These are phyloP conservation scores for Neria commutata DNA, from an alignment of 2,888 invertebrate genomes.

Conservation along the genomic window DNA sequence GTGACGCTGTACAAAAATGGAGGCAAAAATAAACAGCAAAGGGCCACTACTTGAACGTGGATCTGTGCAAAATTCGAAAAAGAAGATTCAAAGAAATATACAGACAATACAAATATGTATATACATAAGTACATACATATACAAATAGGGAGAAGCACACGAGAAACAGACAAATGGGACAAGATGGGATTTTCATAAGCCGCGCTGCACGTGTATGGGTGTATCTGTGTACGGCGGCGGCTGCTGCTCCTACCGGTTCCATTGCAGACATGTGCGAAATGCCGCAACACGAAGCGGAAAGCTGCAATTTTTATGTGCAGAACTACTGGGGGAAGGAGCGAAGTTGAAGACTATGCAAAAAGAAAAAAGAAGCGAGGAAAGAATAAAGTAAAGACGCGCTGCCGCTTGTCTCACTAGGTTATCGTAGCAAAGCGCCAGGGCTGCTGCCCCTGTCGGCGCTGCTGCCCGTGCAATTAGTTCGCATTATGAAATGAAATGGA, in stretches of 20 bases:
- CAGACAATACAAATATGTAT: not conserved
- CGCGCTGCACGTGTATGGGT: too few species aligned
- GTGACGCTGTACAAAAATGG: not conserved
- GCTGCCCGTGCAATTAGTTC: not conserved
- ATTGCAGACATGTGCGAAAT: not conserved
- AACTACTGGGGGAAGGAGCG: not conserved
- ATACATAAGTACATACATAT: not conserved
- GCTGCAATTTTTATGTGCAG: not conserved
- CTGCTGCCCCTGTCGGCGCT: not conserved
- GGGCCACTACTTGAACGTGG: not conserved
- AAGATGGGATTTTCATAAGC: too few species aligned
- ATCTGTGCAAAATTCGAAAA: not conserved
- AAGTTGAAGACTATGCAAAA: not conserved
- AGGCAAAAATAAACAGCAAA: not conserved
- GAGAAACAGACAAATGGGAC: not conserved
- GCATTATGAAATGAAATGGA: not conserved
- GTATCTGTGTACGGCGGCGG: too few species aligned
- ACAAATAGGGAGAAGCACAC: not conserved
- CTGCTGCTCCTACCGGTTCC: too few species aligned
- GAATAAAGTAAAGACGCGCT: not conserved
- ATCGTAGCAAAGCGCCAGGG: not conserved
- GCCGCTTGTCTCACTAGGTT: not conserved
- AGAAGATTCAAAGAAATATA: not conserved
- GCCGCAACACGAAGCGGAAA: not conserved
- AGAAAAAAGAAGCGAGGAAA: not conserved